Conservation (phyloP, 2,888 invertebrate species). For the Podabrus alpinus region DNA sequence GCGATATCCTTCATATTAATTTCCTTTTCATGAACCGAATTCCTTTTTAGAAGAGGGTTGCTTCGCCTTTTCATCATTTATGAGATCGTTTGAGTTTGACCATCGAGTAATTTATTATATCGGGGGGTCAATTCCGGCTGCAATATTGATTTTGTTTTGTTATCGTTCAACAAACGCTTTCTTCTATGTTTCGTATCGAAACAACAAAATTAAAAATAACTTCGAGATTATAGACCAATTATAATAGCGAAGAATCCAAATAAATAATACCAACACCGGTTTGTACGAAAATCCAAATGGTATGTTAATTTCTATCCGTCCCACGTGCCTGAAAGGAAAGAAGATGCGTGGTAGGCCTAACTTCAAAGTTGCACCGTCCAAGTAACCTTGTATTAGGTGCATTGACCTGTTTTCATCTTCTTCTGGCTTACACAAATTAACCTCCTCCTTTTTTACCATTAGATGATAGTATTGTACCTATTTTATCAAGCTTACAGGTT, state of each 20-base stretch:
- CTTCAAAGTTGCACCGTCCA: slow-evolving; percentile 29
- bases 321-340: slow-evolving; percentile 26
- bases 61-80: background rate
- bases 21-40: background rate
- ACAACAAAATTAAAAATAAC: background rate
- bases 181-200: background rate
- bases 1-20: background rate
- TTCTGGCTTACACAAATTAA: background rate
- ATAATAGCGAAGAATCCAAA: background rate
- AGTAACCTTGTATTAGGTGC: slow-evolving; percentile 44
- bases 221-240: background rate
- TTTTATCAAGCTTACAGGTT: background rate
- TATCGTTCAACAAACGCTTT: background rate
- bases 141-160: background rate
- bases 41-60: background rate
- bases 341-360: slow-evolving; percentile 18
- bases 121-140: background rate
- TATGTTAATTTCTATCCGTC: slow-evolving; percentile 8
- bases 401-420: slow-evolving; percentile 36
- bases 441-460: background rate
- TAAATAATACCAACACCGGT: background rate
- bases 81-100: background rate
- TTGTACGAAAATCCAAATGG: background rate
- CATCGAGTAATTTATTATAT: background rate
- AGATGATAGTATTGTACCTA: slow-evolving; percentile 1